Percentiles rank a stretch among this genome's conserved stretches.
These are phyloP conservation scores for Bubalus kerabau DNA, from an alignment of 2,113 vertebrate genomes.

Conservation along the genomic window DNA sequence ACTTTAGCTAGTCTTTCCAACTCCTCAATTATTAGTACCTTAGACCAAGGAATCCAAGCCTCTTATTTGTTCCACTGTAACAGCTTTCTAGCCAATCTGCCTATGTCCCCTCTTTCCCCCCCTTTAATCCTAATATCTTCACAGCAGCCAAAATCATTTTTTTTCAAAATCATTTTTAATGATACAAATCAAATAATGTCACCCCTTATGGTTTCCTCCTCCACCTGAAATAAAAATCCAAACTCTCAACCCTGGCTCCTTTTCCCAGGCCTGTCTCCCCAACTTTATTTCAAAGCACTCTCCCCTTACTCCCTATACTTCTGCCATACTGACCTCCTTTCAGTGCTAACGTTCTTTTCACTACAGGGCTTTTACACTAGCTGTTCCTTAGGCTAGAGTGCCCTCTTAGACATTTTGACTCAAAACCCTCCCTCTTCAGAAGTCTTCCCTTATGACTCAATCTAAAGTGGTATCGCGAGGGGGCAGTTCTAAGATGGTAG, in stretches of 20 bases:
- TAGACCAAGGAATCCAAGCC: neutral
- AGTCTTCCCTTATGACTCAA: neutral
- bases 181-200: neutral
- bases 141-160: neutral
- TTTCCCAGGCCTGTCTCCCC: neutral
- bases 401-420: neutral
- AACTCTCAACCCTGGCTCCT: neutral
- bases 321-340: neutral
- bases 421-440: neutral
- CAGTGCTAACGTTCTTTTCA: neutral
- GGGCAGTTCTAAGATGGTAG: neutral
- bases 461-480: neutral
- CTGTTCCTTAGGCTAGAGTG: neutral
- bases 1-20: neutral
- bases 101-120: neutral
- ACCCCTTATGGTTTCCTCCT: neutral
- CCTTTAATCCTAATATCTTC: neutral
- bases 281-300: neutral
- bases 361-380: neutral
- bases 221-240: neutral
- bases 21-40: neutral
- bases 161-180: neutral
- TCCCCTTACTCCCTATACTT: neutral
- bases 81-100: neutral
- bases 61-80: neutral